Evolutionary conservation across 2,888 invertebrate genomes (phyloP), one percentile per base, ranked within the genome.

Genomic region (Neoaliturus tenellus): DNA sequence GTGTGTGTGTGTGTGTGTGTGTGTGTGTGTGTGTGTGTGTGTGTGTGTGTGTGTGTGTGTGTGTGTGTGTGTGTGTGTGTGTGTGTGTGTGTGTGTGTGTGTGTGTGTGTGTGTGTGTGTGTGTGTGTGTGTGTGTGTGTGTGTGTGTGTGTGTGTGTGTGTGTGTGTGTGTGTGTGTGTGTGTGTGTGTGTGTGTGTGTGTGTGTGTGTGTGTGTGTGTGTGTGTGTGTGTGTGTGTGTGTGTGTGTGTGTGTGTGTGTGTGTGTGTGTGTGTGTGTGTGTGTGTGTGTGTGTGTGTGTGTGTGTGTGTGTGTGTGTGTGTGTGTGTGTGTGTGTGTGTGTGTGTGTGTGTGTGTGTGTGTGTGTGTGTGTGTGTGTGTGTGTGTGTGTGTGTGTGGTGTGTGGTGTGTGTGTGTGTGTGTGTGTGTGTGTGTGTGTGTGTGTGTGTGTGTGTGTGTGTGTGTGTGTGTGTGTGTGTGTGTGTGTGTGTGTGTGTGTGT

Each of bases 401-500:
- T 33, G 31, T 6, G 31, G 71, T 71, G 39, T 71, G 71, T 35
- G 71, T 71, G 71, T 71, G 71, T 75, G 75, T 75, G 75, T 75
- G 75, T 69, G 69, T 69, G 69, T 75, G 75, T 75, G 75, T 44
- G 75, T 44, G 75, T 75, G 75, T 75, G 41, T 44, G 75, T 75
- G 75, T 75, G 75, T 69, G 75, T 75, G 75, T 75, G 75, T 75
- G 75, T 75, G 75, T 75, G 75, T 75, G 75, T 44, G 75, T 75
- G 75, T 75, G 75, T 44, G 75, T 75, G 75, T 75, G 75, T 75
- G 75, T 75, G 75, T 75, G 75, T 75, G 75, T 48, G 75, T 75
- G 75, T 75, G 75, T 75, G 75, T 75, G 75, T 75, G 75, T 75
- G 75, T 75, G 75, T 75, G 75, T 75, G 75, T 75, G 75, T 75